Evolutionary conservation across 64 coral and sea anemone genomes (phyloP), one percentile per base, ranked within the genome.

Genomic region (Montipora foliosa): DNA sequence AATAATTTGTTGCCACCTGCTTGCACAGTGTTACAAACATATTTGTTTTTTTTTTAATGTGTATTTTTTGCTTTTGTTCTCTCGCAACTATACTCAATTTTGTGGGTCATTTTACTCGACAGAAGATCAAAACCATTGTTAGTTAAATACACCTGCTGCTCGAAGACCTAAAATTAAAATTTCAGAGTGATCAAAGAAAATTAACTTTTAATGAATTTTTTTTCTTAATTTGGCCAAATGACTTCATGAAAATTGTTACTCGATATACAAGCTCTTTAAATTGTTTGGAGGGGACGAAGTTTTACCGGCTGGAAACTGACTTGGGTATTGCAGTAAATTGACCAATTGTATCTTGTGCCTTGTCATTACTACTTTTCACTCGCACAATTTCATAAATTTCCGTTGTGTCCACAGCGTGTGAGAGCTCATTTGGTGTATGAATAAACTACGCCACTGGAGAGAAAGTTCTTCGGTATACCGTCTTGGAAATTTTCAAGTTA

Each of bases 101-200:
- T 7, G 52, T 44, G 49, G 77, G 6, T 8, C 16, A n/a, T 79
- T 79, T 53, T 79, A 79, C 17, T 8, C 16, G n/a, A 49, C 79
- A 21, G 8, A 81, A 80, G 50, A 7, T 55, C 25, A 12, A 61
- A 82, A 82, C 20, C 7, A 16, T 9, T 64, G 46, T 19, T 71
- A 86, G 71, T 86, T 86, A 71, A 46, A 46, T 71, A 4, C 82
- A 86, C 16, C 82, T 86, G 82, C 64, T 37, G 16, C 71, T 47
- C 22, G 45, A 15, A 46, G 74, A 16, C 47, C 5, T 5, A 86
- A 86, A 69, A 51, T 70, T 86, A 71, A 9, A 86, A 49, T 71
- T 70, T 68, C 44, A 49, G 37, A 49, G 45, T 72, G 2, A 67
- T 10, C 8, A 49, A 61, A 61, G 37, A 84, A 25, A 47, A 46